phyloP scores from a whole-genome alignment of 2,797 vertebrate species.

The Philypnodon macrostomus region DNA sequence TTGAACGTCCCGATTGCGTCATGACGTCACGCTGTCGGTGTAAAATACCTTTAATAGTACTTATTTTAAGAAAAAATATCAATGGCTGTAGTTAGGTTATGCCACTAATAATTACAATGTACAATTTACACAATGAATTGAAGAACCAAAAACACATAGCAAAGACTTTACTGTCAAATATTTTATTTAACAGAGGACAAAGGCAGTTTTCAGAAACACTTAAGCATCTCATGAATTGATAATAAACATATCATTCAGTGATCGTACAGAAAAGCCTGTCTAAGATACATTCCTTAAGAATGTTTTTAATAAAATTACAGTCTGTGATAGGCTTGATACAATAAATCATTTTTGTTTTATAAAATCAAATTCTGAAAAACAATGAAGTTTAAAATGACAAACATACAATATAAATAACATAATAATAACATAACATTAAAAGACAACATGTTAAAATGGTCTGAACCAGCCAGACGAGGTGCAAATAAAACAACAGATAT shows the following conservation, averaged over 20 bases:
- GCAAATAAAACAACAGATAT: conserved; percentile 58
- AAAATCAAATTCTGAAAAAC: conserved; percentile 10
- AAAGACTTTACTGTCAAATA: conserved; percentile 5
- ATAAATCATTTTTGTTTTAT: neutral
- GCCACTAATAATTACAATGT: too few relatives aligned
- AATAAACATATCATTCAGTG: conserved; percentile 7
- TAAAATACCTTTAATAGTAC: too few relatives aligned
- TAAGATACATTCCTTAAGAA: conserved; percentile 10
- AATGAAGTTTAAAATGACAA: neutral
- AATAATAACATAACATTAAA: conserved; percentile 51
- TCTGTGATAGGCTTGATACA: conserved; percentile 1
- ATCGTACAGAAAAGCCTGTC: neutral
- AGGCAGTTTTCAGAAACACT: conserved; percentile 5
- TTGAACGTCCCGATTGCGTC: conserved; percentile 22
- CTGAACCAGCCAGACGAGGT: conserved; percentile 91
- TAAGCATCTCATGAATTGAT: conserved; percentile 2
- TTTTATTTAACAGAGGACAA: conserved; percentile 12
- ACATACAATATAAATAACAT: conserved; percentile 15
- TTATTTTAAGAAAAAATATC: too few relatives aligned
- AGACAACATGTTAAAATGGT: conserved; percentile 51
- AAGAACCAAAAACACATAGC: neutral
- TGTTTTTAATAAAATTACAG: conserved; percentile 9
- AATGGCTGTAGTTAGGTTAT: too few relatives aligned
- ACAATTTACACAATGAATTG: too few relatives aligned
- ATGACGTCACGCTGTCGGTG: conserved; percentile 29